Base-by-base conservation (phyloP, 2,888 invertebrate genomes). In the Erpobdella octoculata region DNA sequence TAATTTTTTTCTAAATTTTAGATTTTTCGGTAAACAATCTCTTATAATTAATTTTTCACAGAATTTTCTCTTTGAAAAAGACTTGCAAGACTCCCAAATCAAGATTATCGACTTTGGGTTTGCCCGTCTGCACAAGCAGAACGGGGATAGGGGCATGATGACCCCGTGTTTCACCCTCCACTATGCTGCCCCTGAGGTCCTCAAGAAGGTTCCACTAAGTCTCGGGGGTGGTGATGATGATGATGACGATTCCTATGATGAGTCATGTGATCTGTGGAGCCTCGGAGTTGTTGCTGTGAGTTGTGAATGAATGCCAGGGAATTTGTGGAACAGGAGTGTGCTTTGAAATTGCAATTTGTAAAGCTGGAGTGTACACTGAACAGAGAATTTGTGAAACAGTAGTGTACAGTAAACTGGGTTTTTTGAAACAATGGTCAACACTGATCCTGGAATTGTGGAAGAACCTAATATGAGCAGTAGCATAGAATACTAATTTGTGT, bases 51-150 rank as follows among this genome's bases (percentile, higher is more conserved):
- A n/a, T 53, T 53, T 25, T 18, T 36, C 80, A 21, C 79, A 88
- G 86, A 90, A 90, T 82, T 84, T 90, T 62, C 85, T 90, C 28
- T 90, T 89, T 80, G 87, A 87, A 9, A 86, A 87, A 25, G 81
- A 83, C 48, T 84, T 81, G 72, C 86, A 86, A 74, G 81, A 86
- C 75, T 86, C 88, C 18, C 86, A 87, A 76, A 87, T 96, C 28
- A 93, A 94, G 82, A 88, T 97, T 53, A 91, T 96, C 0, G 97
- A 97, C 85, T 97, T 97, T 83, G 96, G 97, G 12, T 95, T 95
- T 85, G 93, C 96, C 21, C 86, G 91, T n/a, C 25, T 37, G 25
- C n/a, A 65, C 66, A 36, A 70, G 78, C 38, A 35, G 37, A 65
- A 36, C 46, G 41, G n/a, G 74, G 78, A 80, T 71, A 78, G 83